Evolutionary conservation across 2,113 vertebrate species (phyloP).

Genomic region (Myiozetetes cayanensis): DNA sequence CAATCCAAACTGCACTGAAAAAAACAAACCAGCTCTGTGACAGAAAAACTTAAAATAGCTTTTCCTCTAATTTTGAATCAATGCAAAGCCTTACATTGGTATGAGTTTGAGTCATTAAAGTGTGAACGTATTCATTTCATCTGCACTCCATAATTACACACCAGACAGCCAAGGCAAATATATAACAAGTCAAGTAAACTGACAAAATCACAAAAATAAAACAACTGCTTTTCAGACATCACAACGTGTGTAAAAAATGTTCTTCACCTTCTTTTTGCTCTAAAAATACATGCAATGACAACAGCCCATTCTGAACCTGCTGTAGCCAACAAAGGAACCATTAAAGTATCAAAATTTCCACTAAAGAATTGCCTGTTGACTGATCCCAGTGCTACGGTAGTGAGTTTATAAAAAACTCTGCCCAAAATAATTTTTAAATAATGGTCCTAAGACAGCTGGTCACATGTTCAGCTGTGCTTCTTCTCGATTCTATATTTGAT

Average conservation of each 20-base stretch:
- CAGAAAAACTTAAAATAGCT: background rate
- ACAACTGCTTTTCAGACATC: background rate
- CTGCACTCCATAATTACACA: background rate
- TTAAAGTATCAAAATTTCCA: background rate
- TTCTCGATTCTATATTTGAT: background rate
- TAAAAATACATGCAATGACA: background rate
- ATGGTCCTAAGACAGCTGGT: background rate
- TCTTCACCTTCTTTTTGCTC: background rate
- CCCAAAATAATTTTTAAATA: background rate
- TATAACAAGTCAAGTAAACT: background rate
- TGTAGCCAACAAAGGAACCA: background rate
- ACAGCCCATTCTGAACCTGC: background rate
- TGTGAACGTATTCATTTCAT: background rate
- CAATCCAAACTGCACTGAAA: background rate
- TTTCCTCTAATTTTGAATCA: background rate
- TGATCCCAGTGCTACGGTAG: fast-evolving
- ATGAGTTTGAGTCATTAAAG: background rate
- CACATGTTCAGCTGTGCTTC: background rate
- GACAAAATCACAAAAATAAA: background rate
- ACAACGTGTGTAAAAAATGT: background rate
- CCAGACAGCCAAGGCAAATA: background rate
- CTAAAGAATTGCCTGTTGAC: background rate
- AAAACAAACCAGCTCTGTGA: background rate
- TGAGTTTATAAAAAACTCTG: fast-evolving
- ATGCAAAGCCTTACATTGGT: background rate